These are phyloP conservation scores for Drosophila yooni DNA, from an alignment of 2,888 invertebrate species.

Conservation along the genomic window DNA sequence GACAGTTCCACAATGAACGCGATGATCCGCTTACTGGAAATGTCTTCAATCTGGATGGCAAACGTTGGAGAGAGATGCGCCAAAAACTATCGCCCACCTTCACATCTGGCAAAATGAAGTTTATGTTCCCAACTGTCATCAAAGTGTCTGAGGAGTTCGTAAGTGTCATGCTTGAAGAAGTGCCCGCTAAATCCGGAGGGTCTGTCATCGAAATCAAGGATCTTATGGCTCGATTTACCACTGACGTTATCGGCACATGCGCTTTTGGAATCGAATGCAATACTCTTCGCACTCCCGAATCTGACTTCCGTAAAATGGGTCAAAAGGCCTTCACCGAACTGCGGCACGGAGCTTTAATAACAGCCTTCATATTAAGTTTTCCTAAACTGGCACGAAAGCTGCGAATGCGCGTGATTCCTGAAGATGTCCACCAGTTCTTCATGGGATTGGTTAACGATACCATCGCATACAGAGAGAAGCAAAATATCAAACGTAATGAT, in stretches of 20 bases:
- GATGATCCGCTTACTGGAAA: slow-evolving; percentile 83
- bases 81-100: slow-evolving; percentile 83
- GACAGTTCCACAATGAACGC: slow-evolving; percentile 76
- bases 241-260: slow-evolving; percentile 86
- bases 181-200: slow-evolving; percentile 32
- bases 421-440: slow-evolving; percentile 80
- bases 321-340: slow-evolving; percentile 44
- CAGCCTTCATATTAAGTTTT: slow-evolving; percentile 52
- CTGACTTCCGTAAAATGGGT: slow-evolving; percentile 80
- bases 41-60: slow-evolving; percentile 82
- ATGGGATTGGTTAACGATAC: slow-evolving; percentile 83
- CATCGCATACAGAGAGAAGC: slow-evolving; percentile 82
- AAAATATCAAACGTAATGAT: slow-evolving; percentile 84
- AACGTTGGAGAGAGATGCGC: slow-evolving; percentile 85
- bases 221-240: slow-evolving; percentile 85
- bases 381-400: slow-evolving; percentile 67
- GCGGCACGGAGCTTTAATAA: slow-evolving; percentile 44
- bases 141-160: slow-evolving; percentile 61
- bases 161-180: slow-evolving; percentile 45
- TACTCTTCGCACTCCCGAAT: slow-evolving; percentile 80
- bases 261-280: slow-evolving; percentile 85
- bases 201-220: slow-evolving; percentile 84
- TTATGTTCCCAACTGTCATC: slow-evolving; percentile 70
- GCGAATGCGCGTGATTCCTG: slow-evolving; percentile 61
- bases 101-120: slow-evolving; percentile 78